Base-by-base conservation (phyloP, 2,888 invertebrate genomes). In the Bugulina stolonifera region DNA sequence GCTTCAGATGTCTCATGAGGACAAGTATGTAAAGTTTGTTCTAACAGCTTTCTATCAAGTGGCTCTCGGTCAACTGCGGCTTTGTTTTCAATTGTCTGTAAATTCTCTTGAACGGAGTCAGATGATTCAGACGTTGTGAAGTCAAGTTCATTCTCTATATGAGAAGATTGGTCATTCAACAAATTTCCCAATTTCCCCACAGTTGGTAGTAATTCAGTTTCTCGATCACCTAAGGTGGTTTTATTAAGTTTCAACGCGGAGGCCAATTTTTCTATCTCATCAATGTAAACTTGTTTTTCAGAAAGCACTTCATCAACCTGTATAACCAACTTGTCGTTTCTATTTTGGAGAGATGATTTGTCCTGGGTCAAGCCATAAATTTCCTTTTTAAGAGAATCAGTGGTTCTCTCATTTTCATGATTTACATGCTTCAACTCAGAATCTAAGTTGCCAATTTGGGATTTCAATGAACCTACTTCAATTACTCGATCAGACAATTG, bases 281-380 rank as follows among this genome's bases (percentile, higher is more conserved):
- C 64, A 32, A 64, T 64, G 64, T 64, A 64, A 32, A 64, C 64
- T 27, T 64, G 64, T 32, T 64, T 64, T 32, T 64, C 64, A 32
- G 64, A 64, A 14, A 64, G 32, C 5, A 64, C n/a, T 14, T 27
- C 27, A 32, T 64, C 64, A 32, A 64, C 64, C 27, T 64, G 25
- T 32, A 34, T 34, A 10, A 64, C 64, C 22, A 64, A 27, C 10
- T 64, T 25, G n/a, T 64, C 64, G 32, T 64, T 64, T 64, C 64
- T 22, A 3, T 27, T 25, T 27, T 64, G 64, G 2, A 64, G 64
- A n/a, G 64, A 5, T 14, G 64, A 64, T 27, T 64, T 64, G 29
- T 64, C 64, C n/a, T 64, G 64, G n/a, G 64, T 64, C 18, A 64
- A 34, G 27, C 64, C 32, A 32, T 64, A 32, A 25, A 64, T 32